Base-by-base conservation (phyloP, 2,113 vertebrate species). In the Ranitomeya variabilis region DNA sequence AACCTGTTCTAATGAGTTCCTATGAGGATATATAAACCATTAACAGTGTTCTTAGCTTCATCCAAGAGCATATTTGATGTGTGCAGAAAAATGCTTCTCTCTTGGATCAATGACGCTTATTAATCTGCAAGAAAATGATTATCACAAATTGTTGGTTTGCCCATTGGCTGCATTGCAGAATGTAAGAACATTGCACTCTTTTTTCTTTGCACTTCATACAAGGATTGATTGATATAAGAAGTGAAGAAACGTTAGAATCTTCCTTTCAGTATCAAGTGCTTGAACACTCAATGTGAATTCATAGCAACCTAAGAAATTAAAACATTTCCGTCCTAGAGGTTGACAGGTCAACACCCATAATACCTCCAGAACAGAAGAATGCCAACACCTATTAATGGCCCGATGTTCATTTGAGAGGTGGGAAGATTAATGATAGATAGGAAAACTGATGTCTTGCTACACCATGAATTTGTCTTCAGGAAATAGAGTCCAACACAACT, bases 401-500 rank as follows among this genome's bases (percentile, higher is more conserved):
- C 64, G 31, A 14, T 77, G 59, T 74, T 7, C 21, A 91, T 90
- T 90, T 66, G 45, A n/a, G 26, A 66, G 52, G 52, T 64, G 55
- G 85, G 6, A 87, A 87, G 60, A 21, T 11, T 23, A 55, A 51
- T 23, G 52, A 31, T 31, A 23, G 23, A 67, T 19, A 62, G 78
- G 23, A 80, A 78, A 71, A 23, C 45, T 13, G 4, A 18, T 0
- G 37, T 80, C 74, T 21, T 52, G 78, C 88, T 80, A 21, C 59
- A 89, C 86, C 87, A 87, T 45, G 0, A 90, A 90, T 88, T 85
- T 74, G 14, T 81, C 57, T 81, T 37, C 57, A 71, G 15, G 21
- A 15, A 76, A 85, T 85, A 15, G 69, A 85, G 59, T 5, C 51
- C 51, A 78, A 78, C 45, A 78, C 76, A n/a, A 21, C 8, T 7